Percentiles rank a stretch among this genome's conserved stretches.
Evolutionary conservation across 2,113 vertebrate genomes (phyloP).

Genomic region (Origma solitaria): DNA sequence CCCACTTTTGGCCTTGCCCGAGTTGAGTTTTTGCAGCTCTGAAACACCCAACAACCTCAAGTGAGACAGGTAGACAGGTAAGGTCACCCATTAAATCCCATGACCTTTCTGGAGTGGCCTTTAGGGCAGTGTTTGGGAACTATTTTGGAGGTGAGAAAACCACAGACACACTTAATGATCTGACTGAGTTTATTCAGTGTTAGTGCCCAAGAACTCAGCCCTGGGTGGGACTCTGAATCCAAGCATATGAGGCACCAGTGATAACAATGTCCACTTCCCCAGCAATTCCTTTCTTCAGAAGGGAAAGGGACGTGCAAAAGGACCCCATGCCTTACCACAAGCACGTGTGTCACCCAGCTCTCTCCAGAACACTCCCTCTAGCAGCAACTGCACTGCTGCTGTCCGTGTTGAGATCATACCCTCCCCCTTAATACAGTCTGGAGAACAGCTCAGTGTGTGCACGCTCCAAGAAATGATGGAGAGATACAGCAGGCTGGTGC

Average conservation of each 20-base stretch:
- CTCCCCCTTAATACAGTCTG: background rate
- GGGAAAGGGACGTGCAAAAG: background rate
- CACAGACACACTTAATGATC: background rate
- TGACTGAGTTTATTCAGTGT: background rate
- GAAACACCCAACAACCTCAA: background rate
- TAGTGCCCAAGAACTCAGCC: background rate
- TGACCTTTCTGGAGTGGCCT: background rate
- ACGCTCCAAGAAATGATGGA: background rate
- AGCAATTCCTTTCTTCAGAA: background rate
- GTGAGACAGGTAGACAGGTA: background rate
- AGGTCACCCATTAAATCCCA: background rate
- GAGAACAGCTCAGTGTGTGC: background rate
- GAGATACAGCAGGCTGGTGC: background rate
- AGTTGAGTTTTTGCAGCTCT: background rate
- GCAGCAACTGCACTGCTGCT: background rate
- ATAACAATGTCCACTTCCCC: background rate
- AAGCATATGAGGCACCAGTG: background rate
- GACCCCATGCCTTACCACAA: background rate
- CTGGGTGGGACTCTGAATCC: background rate
- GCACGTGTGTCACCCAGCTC: fast-evolving
- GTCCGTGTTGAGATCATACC: background rate
- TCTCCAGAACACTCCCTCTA: background rate
- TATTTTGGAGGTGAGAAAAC: background rate
- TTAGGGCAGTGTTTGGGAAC: background rate
- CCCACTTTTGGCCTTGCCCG: background rate